Evolutionary conservation across 1,140 invertebrate genomes (phyloP), one percentile per base, ranked within the genome.

Genomic region (Bicyclus anynana): DNA sequence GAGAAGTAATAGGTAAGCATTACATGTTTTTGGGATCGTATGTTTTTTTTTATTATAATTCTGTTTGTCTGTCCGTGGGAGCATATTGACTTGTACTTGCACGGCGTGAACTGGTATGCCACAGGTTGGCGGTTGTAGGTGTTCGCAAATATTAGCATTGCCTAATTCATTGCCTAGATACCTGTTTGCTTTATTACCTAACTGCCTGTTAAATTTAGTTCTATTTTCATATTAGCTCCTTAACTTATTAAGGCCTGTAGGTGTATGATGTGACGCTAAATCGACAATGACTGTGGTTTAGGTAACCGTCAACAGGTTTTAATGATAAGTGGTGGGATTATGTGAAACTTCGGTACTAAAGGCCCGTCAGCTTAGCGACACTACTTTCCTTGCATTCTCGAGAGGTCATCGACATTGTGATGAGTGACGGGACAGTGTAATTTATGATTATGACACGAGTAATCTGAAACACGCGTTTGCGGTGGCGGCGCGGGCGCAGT

Each of bases 121-220:
- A 72, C 75, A 75, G 72, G 74, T 77, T 77, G 73, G 72, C 74
- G 74, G 72, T 79, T 75, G 84, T 85, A 78, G 81, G 81, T 77
- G 81, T 84, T 63, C 68, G 79, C 84, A 87, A 85, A 87, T 85
- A 87, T 87, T 84, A 72, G 74, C 68, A 72, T 85, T 77, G 71
- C 81, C 71, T 77, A 85, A 84, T 81, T 73, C 63, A 69, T 65
- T 74, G 61, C 53, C 58, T 55, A 59, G 59, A 65, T 50, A 65
- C 63, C 57, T 75, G 69, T 82, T 84, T 78, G 69, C 64, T 57
- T 71, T 78, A 77, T 84, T 83, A 72, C 74, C 67, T 75, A 38
- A 44, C 16, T 44, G 80, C 75, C 35, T 33, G 16, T 48, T 50
- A 21, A 50, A 44, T 44, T 17, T 42, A 3, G 37, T 57, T 51